Conservation (phyloP, 2,113 vertebrate species). For the Panthera leo region DNA sequence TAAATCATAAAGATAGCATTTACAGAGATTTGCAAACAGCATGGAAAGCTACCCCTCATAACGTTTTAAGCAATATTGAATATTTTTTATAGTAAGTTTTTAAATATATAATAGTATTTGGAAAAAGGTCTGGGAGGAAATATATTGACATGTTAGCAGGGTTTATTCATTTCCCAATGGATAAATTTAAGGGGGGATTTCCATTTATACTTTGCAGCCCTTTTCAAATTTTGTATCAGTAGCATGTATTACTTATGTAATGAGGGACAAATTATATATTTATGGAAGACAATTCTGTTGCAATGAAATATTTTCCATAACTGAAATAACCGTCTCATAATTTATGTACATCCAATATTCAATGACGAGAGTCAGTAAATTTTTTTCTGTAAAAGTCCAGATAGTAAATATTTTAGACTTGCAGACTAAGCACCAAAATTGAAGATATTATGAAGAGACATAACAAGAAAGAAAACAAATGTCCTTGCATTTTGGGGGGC, state of each 20-base stretch:
- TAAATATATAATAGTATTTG: background rate
- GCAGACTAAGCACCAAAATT: background rate
- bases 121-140: background rate
- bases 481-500: background rate
- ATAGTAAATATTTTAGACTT: background rate
- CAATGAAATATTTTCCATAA: background rate
- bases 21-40: background rate
- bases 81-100: background rate
- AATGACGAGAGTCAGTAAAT: background rate
- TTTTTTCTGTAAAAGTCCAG: background rate
- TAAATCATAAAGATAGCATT: background rate
- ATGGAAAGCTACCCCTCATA: background rate
- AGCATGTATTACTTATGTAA: background rate
- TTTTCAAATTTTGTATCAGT: background rate
- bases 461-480: background rate
- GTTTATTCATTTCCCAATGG: background rate
- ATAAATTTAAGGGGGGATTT: background rate
- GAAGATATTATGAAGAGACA: background rate
- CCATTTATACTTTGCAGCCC: background rate
- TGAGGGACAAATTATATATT: background rate
- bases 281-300: background rate
- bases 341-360: background rate
- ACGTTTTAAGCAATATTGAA: background rate
- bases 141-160: background rate
- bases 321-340: background rate